phyloP scores from a whole-genome alignment of 2,797 vertebrate genomes.

The Ctenosaura bakeri region DNA sequence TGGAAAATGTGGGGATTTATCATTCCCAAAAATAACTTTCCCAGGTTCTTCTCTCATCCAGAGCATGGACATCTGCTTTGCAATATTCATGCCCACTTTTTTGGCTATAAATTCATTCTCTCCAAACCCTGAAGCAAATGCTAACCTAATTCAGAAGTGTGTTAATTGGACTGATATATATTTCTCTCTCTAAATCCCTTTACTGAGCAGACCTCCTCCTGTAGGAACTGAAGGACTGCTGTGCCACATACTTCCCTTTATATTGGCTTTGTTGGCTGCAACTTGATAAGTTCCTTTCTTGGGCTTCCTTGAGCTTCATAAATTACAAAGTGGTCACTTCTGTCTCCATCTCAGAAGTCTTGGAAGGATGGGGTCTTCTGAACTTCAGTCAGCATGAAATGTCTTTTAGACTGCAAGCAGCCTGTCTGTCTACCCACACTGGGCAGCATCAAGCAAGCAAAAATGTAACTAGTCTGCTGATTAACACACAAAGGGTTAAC shows the following conservation, averaged over 20 bases:
- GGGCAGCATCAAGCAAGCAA: background rate
- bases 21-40: no score
- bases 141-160: conserved; percentile 15
- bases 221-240: background rate
- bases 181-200: background rate
- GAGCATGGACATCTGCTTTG: background rate
- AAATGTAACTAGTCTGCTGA: background rate
- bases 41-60: background rate
- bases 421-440: background rate
- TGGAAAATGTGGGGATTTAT: no score
- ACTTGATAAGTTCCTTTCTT: background rate
- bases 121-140: background rate
- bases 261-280: background rate
- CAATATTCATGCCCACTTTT: background rate
- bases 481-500: background rate
- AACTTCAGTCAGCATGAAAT: conserved; percentile 6
- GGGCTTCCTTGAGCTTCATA: background rate
- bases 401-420: background rate
- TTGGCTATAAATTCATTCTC: background rate
- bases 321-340: background rate
- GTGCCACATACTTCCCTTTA: background rate
- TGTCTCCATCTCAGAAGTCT: background rate
- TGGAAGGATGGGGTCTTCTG: background rate
- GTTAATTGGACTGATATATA: background rate
- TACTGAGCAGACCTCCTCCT: conserved; percentile 3